Conservation (phyloP, 2,888 invertebrate genomes). For the Spodoptera littoralis region DNA sequence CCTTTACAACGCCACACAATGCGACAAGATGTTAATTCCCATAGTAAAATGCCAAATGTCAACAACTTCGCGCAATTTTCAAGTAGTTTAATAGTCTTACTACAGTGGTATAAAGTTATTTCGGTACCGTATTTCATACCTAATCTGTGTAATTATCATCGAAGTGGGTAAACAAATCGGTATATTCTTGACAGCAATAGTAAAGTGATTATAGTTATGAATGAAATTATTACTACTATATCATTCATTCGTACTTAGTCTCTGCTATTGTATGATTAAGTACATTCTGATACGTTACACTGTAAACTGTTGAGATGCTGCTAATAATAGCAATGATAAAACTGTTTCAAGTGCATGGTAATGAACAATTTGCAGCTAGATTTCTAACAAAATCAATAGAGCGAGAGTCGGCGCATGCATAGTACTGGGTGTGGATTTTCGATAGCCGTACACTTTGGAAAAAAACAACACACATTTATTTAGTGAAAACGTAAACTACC, state of each 20-base stretch:
- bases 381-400: constrained; percentile 36
- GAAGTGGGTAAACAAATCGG: neutral
- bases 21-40: constrained; percentile 13
- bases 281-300: constrained; percentile 25
- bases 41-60: constrained; percentile 40
- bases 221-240: constrained; percentile 22
- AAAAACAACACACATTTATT: constrained; percentile 15
- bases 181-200: constrained; percentile 1
- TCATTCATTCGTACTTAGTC: constrained; percentile 16
- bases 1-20: constrained; percentile 21
- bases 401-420: constrained; percentile 22
- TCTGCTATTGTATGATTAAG: constrained; percentile 23
- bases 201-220: constrained; percentile 15
- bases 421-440: constrained; percentile 10
- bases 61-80: constrained; percentile 40
- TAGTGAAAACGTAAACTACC: constrained; percentile 8
- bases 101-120: constrained; percentile 11
- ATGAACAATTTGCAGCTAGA: constrained; percentile 35
- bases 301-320: constrained; percentile 30
- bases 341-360: constrained; percentile 25
- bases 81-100: constrained; percentile 23
- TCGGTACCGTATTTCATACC: constrained; percentile 1
- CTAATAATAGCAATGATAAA: constrained; percentile 47
- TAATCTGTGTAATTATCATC: constrained; percentile 3
- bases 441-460: constrained; percentile 38